Evolutionary conservation across 2,888 invertebrate species (phyloP).

Genomic region (Gasteruption jaculator): DNA sequence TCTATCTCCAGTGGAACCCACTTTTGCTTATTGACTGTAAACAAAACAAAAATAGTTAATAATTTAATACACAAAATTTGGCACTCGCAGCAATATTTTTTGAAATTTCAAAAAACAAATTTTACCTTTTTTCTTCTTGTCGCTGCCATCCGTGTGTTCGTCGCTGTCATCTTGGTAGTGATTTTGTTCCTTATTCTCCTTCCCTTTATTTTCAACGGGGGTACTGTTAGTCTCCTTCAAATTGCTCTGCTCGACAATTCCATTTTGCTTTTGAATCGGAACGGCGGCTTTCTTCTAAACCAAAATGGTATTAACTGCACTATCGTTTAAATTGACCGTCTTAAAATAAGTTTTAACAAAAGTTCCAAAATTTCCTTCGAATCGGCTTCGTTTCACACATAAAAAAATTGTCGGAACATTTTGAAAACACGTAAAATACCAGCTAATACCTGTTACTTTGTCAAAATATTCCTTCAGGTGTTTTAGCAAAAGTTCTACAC

Average conservation of each 20-base stretch:
- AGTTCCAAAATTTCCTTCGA: constrained; percentile 11
- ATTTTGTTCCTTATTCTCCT: constrained; percentile 48
- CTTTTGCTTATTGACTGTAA: constrained; percentile 64
- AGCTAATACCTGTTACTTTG: too few species aligned
- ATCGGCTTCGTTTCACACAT: not conserved
- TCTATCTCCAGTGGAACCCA: constrained; percentile 92
- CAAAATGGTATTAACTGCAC: constrained; percentile 16
- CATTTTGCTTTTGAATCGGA: constrained; percentile 52
- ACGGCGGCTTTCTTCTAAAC: constrained; percentile 35
- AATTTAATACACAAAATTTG: constrained; percentile 1
- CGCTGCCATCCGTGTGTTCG: constrained; percentile 46
- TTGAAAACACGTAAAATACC: too few species aligned
- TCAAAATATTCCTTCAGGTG: too few species aligned
- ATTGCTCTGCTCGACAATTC: constrained; percentile 39
- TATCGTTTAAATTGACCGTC: not conserved
- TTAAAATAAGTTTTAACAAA: constrained; percentile 16
- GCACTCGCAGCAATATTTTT: not conserved
- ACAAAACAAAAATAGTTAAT: constrained; percentile 14
- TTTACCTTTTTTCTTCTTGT: constrained; percentile 52
- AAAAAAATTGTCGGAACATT: constrained; percentile 14
- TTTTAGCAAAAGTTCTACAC: constrained; percentile 46
- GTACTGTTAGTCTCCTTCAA: constrained; percentile 33
- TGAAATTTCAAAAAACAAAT: constrained; percentile 1
- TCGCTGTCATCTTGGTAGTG: constrained; percentile 50
- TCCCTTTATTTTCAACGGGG: constrained; percentile 38